Conservation (phyloP, 2,888 invertebrate species). For the Spialia ferax region DNA sequence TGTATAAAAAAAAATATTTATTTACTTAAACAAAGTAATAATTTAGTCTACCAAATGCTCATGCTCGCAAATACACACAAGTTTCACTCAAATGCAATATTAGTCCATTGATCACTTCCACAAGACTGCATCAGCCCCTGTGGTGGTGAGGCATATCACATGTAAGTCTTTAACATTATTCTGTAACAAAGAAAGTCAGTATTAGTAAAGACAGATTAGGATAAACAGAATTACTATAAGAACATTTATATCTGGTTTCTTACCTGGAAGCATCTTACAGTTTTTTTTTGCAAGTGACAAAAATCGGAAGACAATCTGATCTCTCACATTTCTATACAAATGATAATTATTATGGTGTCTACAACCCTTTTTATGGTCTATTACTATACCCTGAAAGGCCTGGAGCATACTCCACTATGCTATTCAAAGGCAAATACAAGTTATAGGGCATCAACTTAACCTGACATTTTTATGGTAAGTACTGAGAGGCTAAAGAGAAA, state of each 20-base stretch:
- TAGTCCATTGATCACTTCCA: conserved; percentile 24
- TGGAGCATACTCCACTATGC: no score
- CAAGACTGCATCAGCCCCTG: conserved; percentile 27
- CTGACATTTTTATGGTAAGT: no score
- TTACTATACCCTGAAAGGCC: no score
- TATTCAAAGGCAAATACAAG: no score
- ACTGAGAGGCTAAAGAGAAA: no score
- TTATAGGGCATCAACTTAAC: no score
- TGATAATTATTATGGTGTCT: no score
- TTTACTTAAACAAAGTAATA: conserved; percentile 72
- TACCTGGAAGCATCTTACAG: not conserved
- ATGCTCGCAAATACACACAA: conserved; percentile 54
- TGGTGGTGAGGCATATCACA: conserved; percentile 43
- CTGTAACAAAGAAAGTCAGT: conserved; percentile 52
- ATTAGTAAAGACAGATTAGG: not conserved
- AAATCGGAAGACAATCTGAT: no score
- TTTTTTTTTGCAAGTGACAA: no score
- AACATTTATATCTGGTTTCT: not conserved
- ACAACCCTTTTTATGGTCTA: no score
- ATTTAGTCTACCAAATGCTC: conserved; percentile 72
- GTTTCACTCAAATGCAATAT: conserved; percentile 44
- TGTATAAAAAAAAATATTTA: conserved; percentile 23
- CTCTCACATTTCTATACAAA: no score
- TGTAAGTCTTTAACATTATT: conserved; percentile 43
- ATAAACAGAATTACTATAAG: not conserved